Conservation (phyloP, 2,113 vertebrate genomes). For the Oncorhynchus masou region DNA sequence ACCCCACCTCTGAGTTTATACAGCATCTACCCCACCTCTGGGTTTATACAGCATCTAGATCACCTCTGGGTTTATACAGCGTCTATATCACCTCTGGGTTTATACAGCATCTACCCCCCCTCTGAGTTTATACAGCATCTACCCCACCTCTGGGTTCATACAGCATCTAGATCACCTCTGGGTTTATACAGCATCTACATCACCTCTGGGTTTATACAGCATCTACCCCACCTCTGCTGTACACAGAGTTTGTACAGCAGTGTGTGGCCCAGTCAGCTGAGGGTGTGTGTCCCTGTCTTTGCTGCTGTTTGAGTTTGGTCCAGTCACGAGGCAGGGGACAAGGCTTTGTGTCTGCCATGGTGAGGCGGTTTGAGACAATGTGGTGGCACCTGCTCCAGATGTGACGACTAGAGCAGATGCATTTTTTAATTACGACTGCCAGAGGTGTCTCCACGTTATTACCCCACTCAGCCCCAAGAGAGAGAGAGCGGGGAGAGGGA, state of each 20-base stretch:
- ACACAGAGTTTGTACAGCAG: background rate
- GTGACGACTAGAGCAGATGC: slow-evolving; percentile 56
- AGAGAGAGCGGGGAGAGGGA: background rate
- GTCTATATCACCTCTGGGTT: too few species aligned
- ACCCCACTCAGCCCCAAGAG: slow-evolving; percentile 47
- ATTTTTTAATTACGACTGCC: slow-evolving; percentile 68
- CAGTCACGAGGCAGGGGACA: slow-evolving; percentile 20
- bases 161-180: too few species aligned
- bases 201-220: too few species aligned
- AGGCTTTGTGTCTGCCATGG: background rate
- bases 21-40: too few species aligned
- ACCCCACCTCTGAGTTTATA: too few species aligned
- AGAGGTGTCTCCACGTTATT: slow-evolving; percentile 64
- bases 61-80: too few species aligned
- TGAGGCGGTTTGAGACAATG: slow-evolving; percentile 19
- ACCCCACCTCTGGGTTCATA: too few species aligned
- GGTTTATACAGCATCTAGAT: too few species aligned
- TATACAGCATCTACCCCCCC: too few species aligned
- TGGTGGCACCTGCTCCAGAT: slow-evolving; percentile 67
- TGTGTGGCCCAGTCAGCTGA: background rate
- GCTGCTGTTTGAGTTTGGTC: slow-evolving; percentile 48
- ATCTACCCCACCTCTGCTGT: too few species aligned
- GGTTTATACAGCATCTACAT: too few species aligned
- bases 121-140: too few species aligned
- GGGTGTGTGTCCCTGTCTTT: background rate